phyloP scores from a whole-genome alignment of 2,888 invertebrate species.

The Macrostomum cliftonense region DNA sequence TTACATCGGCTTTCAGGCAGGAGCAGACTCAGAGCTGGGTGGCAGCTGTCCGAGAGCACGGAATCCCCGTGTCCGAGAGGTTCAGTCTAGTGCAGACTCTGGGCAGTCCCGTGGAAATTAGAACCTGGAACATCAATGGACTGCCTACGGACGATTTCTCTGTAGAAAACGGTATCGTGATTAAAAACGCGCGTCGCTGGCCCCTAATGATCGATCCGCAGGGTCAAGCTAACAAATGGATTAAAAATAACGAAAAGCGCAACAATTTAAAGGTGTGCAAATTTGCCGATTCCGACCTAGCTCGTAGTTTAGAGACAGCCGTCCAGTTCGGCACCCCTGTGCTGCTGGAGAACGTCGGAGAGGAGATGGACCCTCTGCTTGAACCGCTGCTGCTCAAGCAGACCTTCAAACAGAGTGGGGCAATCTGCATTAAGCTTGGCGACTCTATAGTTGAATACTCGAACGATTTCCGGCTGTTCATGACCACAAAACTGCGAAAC shows the following conservation, averaged over 20 bases:
- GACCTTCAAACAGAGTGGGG: conserved; percentile 39
- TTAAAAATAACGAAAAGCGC: conserved; percentile 72
- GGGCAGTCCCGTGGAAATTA: conserved; percentile 38
- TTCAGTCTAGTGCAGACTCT: conserved; percentile 48
- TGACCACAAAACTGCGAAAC: conserved; percentile 39
- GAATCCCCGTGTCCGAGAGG: conserved; percentile 55
- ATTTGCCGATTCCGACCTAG: conserved; percentile 60
- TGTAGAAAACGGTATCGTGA: conserved; percentile 39
- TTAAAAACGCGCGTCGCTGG: conserved; percentile 38
- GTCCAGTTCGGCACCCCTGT: conserved; percentile 40
- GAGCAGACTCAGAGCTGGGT: conserved; percentile 58
- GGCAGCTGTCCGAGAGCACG: conserved; percentile 47
- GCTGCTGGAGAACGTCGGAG: conserved; percentile 37
- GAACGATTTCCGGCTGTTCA: conserved; percentile 38
- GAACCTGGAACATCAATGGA: conserved; percentile 39
- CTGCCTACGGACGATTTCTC: conserved; percentile 40
- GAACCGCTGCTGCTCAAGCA: conserved; percentile 39
- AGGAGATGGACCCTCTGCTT: conserved; percentile 38
- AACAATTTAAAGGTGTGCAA: conserved; percentile 61
- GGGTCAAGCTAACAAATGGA: conserved; percentile 71
- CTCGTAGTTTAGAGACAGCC: conserved; percentile 40
- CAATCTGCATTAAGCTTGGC: conserved; percentile 38
- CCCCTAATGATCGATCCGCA: conserved; percentile 31
- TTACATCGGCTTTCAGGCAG: conserved; percentile 37
- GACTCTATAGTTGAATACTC: conserved; percentile 40